Conservation (phyloP, 2,797 vertebrate genomes). For the Argyrosomus regius region DNA sequence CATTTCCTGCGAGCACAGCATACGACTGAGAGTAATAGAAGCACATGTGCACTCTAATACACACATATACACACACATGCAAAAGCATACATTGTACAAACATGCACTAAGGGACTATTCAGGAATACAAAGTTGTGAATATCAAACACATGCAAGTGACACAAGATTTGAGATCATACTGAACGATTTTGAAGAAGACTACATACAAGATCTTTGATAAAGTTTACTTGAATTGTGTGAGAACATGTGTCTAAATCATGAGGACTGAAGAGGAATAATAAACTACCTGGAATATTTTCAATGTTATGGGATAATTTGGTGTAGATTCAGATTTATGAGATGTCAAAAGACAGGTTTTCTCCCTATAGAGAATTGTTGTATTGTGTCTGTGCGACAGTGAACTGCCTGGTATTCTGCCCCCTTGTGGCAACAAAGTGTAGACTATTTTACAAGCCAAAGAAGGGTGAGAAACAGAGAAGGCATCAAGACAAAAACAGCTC, state of each 20-base stretch:
- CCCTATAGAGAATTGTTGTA: neutral
- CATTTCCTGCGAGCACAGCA: conserved; percentile 82
- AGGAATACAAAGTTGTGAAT: conserved; percentile 10
- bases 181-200: conserved; percentile 9
- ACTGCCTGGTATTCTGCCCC: conserved; percentile 68
- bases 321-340: neutral
- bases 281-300: neutral
- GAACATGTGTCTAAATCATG: neutral
- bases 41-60: conserved; percentile 50
- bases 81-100: conserved; percentile 21
- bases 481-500: neutral
- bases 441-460: conserved; percentile 11
- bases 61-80: conserved; percentile 8
- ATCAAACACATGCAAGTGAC: conserved; percentile 3
- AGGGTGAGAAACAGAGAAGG: conserved; percentile 7
- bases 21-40: conserved; percentile 58
- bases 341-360: conserved; percentile 18
- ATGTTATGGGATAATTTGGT: neutral
- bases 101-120: neutral
- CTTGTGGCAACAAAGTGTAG: conserved; percentile 72
- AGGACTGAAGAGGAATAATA: neutral
- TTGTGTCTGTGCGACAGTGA: conserved; percentile 19
- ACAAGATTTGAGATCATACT: neutral
- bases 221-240: neutral
- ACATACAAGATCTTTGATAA: neutral